These are phyloP conservation scores for Acronicta psi DNA, from an alignment of 2,888 invertebrate genomes.

Conservation along the genomic window DNA sequence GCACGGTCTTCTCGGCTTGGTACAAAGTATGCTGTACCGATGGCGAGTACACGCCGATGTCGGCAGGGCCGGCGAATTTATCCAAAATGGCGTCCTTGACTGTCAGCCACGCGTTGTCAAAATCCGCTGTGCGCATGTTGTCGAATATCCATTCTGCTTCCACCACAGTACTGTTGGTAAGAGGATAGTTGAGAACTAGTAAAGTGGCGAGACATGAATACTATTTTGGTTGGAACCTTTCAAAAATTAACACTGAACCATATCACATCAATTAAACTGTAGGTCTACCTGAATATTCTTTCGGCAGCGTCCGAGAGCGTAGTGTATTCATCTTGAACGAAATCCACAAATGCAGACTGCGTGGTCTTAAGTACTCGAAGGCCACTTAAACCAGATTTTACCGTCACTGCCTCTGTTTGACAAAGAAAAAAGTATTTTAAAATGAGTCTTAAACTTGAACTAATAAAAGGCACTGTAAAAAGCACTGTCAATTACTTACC, in stretches of 20 bases:
- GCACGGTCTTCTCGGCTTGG: conserved; percentile 91
- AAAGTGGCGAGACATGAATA: too few relatives aligned
- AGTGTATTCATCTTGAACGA: conserved; percentile 93
- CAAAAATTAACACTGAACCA: background rate
- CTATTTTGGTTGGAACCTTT: background rate
- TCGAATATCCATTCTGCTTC: conserved; percentile 93
- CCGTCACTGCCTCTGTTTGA: conserved; percentile 84
- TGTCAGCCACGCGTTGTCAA: conserved; percentile 91
- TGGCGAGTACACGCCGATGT: conserved; percentile 92
- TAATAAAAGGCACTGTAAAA: conserved; percentile 12
- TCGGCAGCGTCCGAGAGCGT: conserved; percentile 93
- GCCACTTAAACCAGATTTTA: conserved; percentile 92
- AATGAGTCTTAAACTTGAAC: conserved; percentile 2
- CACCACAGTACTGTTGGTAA: conserved; percentile 90
- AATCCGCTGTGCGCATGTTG: conserved; percentile 90
- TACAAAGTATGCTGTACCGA: conserved; percentile 95
- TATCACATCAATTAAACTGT: background rate
- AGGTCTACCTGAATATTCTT: conserved; percentile 90
- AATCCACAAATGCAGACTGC: conserved; percentile 94
- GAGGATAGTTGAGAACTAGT: conserved; percentile 2
- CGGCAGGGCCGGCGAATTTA: conserved; percentile 93
- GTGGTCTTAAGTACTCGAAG: conserved; percentile 94
- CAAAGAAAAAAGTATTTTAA: conserved; percentile 31
- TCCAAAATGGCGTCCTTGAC: conserved; percentile 92
- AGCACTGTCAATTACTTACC: conserved; percentile 83